A percentile compares a stretch with the other conserved stretches of the same genome.
Conservation (phyloP, 2,888 invertebrate genomes). For the Acanthosepion pharaonis region DNA sequence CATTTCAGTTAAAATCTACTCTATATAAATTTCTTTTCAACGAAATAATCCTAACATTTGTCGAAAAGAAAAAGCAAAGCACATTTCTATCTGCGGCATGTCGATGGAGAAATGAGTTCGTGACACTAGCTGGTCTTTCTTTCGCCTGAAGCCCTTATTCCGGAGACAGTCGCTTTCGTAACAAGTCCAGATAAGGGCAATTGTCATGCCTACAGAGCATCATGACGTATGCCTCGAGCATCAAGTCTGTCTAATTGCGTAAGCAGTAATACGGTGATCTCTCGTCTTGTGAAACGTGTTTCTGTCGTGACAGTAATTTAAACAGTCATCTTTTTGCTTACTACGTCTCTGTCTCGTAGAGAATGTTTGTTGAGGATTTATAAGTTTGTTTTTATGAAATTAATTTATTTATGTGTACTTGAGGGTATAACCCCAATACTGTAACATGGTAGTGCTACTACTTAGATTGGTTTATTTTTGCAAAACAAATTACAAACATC, state of each 20-base stretch:
- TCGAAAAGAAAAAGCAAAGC: background rate
- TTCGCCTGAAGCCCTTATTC: background rate
- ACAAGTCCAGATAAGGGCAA: background rate
- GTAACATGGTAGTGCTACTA: no score
- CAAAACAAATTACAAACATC: no score
- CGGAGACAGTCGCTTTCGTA: background rate
- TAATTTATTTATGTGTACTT: no score
- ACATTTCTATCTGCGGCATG: background rate
- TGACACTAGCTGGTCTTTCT: background rate
- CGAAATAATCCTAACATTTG: no score
- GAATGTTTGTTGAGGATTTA: background rate
- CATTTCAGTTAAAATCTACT: no score
- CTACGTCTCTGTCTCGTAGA: accelerated
- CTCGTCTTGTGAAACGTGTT: background rate
- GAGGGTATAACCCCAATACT: no score
- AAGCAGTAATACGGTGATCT: background rate
- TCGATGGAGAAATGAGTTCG: background rate
- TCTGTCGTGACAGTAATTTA: background rate
- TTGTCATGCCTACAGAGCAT: background rate
- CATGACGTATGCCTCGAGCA: background rate
- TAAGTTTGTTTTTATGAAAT: no score
- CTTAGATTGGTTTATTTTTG: no score
- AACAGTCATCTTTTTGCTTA: background rate
- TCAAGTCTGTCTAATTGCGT: background rate
- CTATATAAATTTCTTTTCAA: no score